Percentiles rank a stretch among this genome's conserved stretches.
Conservation (phyloP, 2,113 vertebrate species). For the Microtus montanus region DNA sequence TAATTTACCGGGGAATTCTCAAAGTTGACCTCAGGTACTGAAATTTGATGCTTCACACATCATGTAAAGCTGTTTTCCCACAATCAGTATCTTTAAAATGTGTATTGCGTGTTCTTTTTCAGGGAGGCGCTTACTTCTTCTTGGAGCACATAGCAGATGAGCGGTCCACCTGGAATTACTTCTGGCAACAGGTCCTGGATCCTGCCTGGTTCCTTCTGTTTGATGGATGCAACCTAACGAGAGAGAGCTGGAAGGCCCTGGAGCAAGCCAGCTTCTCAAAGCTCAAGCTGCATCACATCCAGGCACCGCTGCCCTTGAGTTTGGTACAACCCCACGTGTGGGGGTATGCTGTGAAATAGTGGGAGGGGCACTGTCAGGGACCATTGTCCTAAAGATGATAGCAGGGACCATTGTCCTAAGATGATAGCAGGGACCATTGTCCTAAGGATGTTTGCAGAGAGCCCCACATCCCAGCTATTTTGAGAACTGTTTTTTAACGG, state of each 20-base stretch:
- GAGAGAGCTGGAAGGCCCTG: conserved; percentile 88
- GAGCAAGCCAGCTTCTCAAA: conserved; percentile 89
- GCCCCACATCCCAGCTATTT: too few relatives aligned
- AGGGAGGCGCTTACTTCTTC: conserved; percentile 94
- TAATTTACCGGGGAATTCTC: background rate
- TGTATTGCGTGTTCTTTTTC: background rate
- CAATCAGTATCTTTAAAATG: background rate
- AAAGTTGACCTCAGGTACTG: background rate
- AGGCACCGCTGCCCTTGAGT: conserved; percentile 64
- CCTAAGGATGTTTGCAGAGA: too few relatives aligned
- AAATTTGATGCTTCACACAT: conserved; percentile 2
- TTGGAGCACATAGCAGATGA: conserved; percentile 91
- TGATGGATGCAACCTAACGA: conserved; percentile 87
- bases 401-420: too few relatives aligned
- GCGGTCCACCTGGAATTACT: conserved; percentile 87
- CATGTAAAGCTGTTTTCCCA: background rate
- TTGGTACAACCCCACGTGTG: conserved; percentile 88
- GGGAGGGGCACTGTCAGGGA: background rate
- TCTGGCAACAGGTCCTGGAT: conserved; percentile 90
- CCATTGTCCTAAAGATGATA: too few relatives aligned
- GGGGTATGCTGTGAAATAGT: conserved; percentile 90
- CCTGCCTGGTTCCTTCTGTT: conserved; percentile 89
- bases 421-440: too few relatives aligned
- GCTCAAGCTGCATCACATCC: conserved; percentile 86
- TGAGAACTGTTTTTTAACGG: too few relatives aligned